phyloP scores from a whole-genome alignment of 2,888 invertebrate genomes.

The Drosophila yooni region DNA sequence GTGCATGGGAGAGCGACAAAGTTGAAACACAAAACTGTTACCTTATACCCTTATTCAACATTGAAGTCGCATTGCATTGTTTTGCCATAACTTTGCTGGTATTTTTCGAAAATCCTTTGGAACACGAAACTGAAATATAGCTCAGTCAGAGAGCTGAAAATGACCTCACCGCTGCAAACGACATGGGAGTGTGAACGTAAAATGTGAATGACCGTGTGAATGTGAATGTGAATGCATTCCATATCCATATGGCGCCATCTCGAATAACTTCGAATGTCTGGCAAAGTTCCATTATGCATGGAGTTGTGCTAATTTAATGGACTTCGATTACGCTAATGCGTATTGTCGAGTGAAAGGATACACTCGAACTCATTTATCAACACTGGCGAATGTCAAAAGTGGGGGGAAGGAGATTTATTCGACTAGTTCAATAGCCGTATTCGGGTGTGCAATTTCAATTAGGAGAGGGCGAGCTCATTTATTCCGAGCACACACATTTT shows the following conservation, averaged over 20 bases:
- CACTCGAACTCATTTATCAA: background rate
- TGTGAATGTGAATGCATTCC: background rate
- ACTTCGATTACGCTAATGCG: conserved; percentile 55
- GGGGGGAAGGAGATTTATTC: background rate
- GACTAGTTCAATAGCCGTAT: conserved; percentile 9
- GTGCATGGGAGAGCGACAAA: conserved; percentile 40
- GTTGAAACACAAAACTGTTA: conserved; percentile 55
- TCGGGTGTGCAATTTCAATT: conserved; percentile 41
- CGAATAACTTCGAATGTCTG: conserved; percentile 10
- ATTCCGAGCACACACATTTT: conserved; percentile 10
- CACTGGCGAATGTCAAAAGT: conserved; percentile 9
- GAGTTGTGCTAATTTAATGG: conserved; percentile 58
- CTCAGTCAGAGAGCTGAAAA: conserved; percentile 30
- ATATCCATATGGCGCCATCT: background rate
- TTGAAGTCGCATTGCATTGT: conserved; percentile 9
- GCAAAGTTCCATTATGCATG: conserved; percentile 15
- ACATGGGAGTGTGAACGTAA: conserved; percentile 43
- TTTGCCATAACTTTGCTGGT: conserved; percentile 6
- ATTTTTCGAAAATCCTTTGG: conserved; percentile 39
- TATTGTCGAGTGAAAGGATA: background rate
- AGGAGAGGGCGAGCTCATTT: background rate
- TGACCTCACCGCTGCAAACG: conserved; percentile 50
- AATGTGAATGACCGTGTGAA: background rate
- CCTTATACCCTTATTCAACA: conserved; percentile 19
- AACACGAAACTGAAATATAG: conserved; percentile 22